Percentiles rank a stretch among this genome's conserved stretches.
Evolutionary conservation across 2,888 invertebrate genomes (phyloP).

Genomic region (Vannuccia rotundouncinata): DNA sequence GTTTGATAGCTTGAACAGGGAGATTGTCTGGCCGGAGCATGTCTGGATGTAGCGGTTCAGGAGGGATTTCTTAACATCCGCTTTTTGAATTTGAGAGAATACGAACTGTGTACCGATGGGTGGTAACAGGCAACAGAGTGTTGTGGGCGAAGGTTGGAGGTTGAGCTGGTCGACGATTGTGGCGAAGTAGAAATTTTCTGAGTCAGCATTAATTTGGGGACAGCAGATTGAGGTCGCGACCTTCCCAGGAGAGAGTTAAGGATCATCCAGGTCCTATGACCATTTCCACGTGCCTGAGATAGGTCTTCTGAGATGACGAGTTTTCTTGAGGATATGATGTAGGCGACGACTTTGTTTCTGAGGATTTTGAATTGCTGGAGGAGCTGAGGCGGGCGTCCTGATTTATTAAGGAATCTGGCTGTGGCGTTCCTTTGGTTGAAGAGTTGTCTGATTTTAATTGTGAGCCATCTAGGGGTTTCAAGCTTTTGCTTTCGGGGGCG

Average conservation of each 20-base stretch:
- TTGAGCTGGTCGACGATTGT: slow-evolving; percentile 6
- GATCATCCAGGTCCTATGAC: neutral
- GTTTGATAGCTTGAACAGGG: neutral
- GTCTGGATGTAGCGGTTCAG: neutral
- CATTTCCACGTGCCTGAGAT: neutral
- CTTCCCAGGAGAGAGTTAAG: neutral
- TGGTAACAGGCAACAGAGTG: neutral
- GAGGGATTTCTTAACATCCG: neutral
- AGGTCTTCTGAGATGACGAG: neutral
- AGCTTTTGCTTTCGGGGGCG: neutral
- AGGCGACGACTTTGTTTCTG: neutral
- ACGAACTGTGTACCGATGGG: neutral
- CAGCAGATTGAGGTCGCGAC: neutral
- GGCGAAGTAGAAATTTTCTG: neutral
- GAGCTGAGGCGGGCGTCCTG: slow-evolving; percentile 1
- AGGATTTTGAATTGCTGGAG: neutral
- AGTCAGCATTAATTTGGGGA: neutral
- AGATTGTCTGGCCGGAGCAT: neutral
- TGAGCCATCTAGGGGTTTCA: slow-evolving; percentile 15
- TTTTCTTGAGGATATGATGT: neutral
- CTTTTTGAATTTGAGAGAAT: neutral
- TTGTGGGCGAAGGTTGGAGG: neutral
- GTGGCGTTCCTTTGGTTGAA: neutral
- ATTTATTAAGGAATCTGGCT: slow-evolving; percentile 5
- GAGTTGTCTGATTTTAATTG: neutral